phyloP scores from a whole-genome alignment of 2,888 invertebrate genomes.

The Tetranychus truncatus region DNA sequence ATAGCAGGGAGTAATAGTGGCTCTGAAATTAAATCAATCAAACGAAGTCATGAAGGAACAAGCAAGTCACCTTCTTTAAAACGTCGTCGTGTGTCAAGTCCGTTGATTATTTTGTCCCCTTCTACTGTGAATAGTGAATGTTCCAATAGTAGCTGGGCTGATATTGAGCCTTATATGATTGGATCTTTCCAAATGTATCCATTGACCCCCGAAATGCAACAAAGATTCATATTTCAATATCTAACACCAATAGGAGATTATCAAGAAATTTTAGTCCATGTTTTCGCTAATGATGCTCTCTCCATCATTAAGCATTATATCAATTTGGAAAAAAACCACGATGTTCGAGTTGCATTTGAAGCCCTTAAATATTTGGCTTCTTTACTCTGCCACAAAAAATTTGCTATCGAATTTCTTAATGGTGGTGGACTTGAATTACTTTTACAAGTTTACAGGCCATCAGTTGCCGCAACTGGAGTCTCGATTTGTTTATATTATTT shows the following conservation, averaged over 20 bases:
- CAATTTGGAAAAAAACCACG: slow-evolving; percentile 65
- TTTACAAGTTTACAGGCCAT: slow-evolving; percentile 73
- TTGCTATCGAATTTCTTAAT: slow-evolving; percentile 83
- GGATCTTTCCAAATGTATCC: slow-evolving; percentile 78
- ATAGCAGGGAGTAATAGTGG: slow-evolving; percentile 2
- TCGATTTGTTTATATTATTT: slow-evolving; percentile 89
- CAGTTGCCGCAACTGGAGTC: slow-evolving; percentile 86
- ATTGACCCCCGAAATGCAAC: slow-evolving; percentile 65
- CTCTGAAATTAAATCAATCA: background rate
- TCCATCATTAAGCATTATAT: slow-evolving; percentile 75
- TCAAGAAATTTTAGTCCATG: slow-evolving; percentile 80
- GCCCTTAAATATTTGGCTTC: slow-evolving; percentile 73
- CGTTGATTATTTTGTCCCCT: background rate
- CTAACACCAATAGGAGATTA: slow-evolving; percentile 94
- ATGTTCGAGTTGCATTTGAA: slow-evolving; percentile 84
- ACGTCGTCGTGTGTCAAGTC: slow-evolving; percentile 8
- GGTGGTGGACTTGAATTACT: slow-evolving; percentile 66
- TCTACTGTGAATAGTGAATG: slow-evolving; percentile 36
- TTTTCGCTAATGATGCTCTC: slow-evolving; percentile 79
- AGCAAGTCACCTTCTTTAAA: background rate
- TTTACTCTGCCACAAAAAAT: slow-evolving; percentile 89
- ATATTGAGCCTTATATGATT: slow-evolving; percentile 69
- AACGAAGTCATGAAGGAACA: background rate
- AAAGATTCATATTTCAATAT: slow-evolving; percentile 78
- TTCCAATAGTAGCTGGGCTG: slow-evolving; percentile 76